Evolutionary conservation across 2,888 invertebrate species (phyloP).

Genomic region (Archaeoteleia sp.): DNA sequence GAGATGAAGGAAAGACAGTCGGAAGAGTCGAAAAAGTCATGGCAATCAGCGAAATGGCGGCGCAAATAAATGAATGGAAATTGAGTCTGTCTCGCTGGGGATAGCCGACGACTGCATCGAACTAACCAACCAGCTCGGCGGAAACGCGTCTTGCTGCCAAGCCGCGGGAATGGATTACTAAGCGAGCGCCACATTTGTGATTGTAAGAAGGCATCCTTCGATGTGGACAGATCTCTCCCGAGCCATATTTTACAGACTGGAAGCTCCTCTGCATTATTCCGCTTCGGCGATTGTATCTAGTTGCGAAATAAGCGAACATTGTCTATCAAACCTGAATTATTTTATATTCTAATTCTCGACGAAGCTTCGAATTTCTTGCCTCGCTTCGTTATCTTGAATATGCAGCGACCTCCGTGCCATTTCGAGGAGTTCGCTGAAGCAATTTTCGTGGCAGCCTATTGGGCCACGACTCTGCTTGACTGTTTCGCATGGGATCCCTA

Average conservation of each 20-base stretch:
- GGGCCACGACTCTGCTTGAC: constrained; percentile 59
- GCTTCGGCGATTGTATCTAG: constrained; percentile 19
- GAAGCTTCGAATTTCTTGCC: too few relatives aligned
- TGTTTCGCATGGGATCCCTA: constrained; percentile 65
- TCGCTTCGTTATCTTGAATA: too few relatives aligned
- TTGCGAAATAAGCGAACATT: neutral
- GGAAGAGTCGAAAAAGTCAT: constrained; percentile 49
- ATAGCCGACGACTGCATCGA: constrained; percentile 44
- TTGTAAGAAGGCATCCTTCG: constrained; percentile 63
- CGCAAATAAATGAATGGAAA: constrained; percentile 73
- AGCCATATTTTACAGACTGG: constrained; percentile 42
- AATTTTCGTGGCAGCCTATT: constrained; percentile 44
- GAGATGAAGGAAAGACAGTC: neutral
- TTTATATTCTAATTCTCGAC: too few relatives aligned
- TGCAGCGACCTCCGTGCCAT: constrained; percentile 1
- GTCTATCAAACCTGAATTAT: too few relatives aligned
- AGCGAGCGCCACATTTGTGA: constrained; percentile 68
- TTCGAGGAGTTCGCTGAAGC: constrained; percentile 14
- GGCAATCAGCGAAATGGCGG: constrained; percentile 73
- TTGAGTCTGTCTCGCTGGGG: constrained; percentile 67
- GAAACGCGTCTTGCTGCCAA: constrained; percentile 54
- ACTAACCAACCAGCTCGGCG: constrained; percentile 55
- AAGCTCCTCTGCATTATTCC: constrained; percentile 30
- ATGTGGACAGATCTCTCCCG: constrained; percentile 23
- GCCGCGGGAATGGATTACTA: constrained; percentile 65